Base-by-base conservation (phyloP, 2,888 invertebrate genomes). In the Drosophila limbata region DNA sequence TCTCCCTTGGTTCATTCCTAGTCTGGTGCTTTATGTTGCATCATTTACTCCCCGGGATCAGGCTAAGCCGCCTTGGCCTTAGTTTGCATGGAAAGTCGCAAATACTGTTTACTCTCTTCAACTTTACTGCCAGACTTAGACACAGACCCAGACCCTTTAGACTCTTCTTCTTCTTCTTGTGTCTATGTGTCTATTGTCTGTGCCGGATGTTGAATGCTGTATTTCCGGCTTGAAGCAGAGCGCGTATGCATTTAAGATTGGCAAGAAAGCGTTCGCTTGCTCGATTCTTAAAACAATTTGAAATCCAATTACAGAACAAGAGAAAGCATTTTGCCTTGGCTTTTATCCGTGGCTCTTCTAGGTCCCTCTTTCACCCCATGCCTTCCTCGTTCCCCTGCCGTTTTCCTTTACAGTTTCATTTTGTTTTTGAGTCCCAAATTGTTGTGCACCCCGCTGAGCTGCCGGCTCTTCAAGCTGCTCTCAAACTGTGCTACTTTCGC, bases 11-110 rank as follows among this genome's bases (percentile, higher is more conserved):
- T 51, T 42, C 25, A 11, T 9, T 44, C 17, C 52, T 39, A 39
- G 61, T 44, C 52, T 45, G 10, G 11, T 65, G 68, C 66, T 48
- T 68, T 59, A 73, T 69, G 79, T 77, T 85, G 85, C 81, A 86
- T 84, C 89, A 90, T 86, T 90, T 86, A 86, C 86, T 90, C 77
- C 71, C 64, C 73, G 81, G 83, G 85, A 88, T 91, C 82, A 85
- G 71, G 53, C 71, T 77, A 85, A 88, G 84, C 78, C 81, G 55
- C 69, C 44, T 47, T 47, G 15, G 55, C n/a, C 39, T 17, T 45
- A 69, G 72, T 77, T 72, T 74, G 73, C 82, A 73, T 72, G 69
- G 60, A 63, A 61, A 70, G 72, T 69, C 79, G 64, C 76, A 77
- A 79, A 66, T 77, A 65, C 53, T 82, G 73, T 83, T 88, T 88